Evolutionary conservation across 2,888 invertebrate species (phyloP), one percentile per base, ranked within the genome.

Genomic region (Dasysyrphus albostriatus): DNA sequence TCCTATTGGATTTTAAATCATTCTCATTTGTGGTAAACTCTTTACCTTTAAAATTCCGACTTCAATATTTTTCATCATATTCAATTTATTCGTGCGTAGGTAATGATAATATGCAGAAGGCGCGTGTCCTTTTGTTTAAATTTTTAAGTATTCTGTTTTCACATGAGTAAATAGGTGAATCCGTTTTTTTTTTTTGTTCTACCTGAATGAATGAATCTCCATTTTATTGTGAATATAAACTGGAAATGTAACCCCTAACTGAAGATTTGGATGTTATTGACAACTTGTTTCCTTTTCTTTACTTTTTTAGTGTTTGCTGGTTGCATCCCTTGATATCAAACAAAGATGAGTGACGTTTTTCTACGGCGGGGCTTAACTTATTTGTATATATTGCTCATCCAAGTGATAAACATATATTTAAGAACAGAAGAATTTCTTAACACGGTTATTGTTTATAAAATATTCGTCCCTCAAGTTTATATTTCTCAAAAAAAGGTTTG

Each of bases 91-190:
- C 83, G 54, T 72, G 87, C 75, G 72, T 61, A n/a, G n/a, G n/a
- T n/a, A 87, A 83, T 72, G 59, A 79, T 61, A 47, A 79, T 82
- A 72, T 73, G 70, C 63, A 59, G n/a, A n/a, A n/a, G 83, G 75
- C 87, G 87, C 87, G 87, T 87, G 87, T 32, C 82, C 59, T 79
- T 78, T 83, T 83, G 78, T 87, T 72, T 79, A 75, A 14, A 75
- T 76, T 72, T 58, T 65, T 70, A 51, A 85, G 67, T 77, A 72
- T 74, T 82, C 16, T 87, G 70, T 72, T 83, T 74, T 72, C 83
- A 87, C 74, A 65, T 79, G 83, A 83, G 47, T 67, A 42, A 78
- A 44, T 82, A 78, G 74, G 74, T 82, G 65, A 82, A 84, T 79
- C 70, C 59, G 69, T 51, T 24, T 37, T 34, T 16, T 37, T 10